Evolutionary conservation across 2,888 invertebrate genomes (phyloP), one percentile per base, ranked within the genome.

Genomic region (Beris chalybata): DNA sequence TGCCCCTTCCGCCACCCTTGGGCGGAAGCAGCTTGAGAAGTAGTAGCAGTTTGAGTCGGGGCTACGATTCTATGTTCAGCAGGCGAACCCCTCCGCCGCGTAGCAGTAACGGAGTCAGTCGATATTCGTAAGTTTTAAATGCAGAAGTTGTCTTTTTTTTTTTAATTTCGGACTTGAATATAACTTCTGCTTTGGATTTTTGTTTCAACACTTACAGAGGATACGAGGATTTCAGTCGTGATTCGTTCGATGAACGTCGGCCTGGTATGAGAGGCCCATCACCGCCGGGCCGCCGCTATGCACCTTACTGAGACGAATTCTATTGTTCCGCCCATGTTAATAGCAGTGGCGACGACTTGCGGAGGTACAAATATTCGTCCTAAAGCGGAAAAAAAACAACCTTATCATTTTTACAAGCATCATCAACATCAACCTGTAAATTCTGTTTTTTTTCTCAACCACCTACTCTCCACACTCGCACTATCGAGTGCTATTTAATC

Each of bases 161-260:
- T 47, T 13, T 13, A n/a, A 47, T 47, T 13, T 13, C 47, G 44
- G 3, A 44, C 44, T 11, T 3, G 44, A 3, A 44, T 2, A 11
- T 44, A 11, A 44, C 9, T 44, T 11, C 11, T 11, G 12, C 9
- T 12, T 11, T 44, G 9, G 12, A 47, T 47, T 15, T 2, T 6
- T 13, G 3, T 47, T 47, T 15, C 5, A 5, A 47, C 11, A 47
- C 5, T 61, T 70, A 79, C 84, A 87, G 89, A 76, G 89, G 91
- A 84, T 92, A 91, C 81, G 92, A 93, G 83, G 92, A 92, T 82
- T 93, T 92, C 80, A 92, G 92, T 82, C 85, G 92, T 73, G 92
- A 93, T 82, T 89, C 91, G 56, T 93, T 92, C 82, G 92, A 93
- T 82, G 92, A 93, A 76, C 88, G 92, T 81, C 88, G 81, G 74